Conservation (phyloP, 2,888 invertebrate genomes). For the Platycnemis pennipes region DNA sequence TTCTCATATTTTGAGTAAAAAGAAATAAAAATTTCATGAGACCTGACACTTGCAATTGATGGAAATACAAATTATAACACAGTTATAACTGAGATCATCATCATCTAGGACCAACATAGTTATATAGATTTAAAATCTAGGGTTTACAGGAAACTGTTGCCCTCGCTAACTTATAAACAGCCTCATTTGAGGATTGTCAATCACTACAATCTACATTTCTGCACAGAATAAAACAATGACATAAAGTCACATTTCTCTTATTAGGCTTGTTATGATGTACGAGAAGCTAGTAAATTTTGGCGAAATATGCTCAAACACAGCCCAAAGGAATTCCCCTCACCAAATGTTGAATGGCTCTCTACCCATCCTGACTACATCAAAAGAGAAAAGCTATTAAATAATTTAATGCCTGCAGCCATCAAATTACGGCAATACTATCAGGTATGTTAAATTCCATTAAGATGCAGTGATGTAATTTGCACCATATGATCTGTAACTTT, state of each 20-base stretch:
- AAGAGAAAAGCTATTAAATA: neutral
- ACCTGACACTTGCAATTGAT: too few relatives aligned
- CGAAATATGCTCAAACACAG: neutral
- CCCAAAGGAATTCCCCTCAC: neutral
- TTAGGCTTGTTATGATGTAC: neutral
- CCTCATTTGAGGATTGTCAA: too few relatives aligned
- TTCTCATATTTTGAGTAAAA: too few relatives aligned
- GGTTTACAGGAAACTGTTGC: too few relatives aligned
- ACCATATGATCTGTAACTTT: neutral
- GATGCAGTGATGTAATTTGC: neutral
- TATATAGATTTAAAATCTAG: too few relatives aligned
- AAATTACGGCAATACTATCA: neutral
- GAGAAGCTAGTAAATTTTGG: constrained; percentile 9
- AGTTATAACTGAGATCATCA: too few relatives aligned
- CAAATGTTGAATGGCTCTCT: neutral
- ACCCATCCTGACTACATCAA: neutral
- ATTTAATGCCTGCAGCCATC: neutral
- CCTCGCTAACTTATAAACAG: too few relatives aligned
- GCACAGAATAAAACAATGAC: too few relatives aligned
- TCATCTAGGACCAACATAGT: too few relatives aligned
- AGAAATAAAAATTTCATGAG: too few relatives aligned
- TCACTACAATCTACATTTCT: too few relatives aligned
- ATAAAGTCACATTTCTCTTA: neutral
- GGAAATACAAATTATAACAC: too few relatives aligned
- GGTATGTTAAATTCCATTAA: neutral